Evolutionary conservation across 2,888 invertebrate species (phyloP).

Genomic region (Sylvicola cinctus): DNA sequence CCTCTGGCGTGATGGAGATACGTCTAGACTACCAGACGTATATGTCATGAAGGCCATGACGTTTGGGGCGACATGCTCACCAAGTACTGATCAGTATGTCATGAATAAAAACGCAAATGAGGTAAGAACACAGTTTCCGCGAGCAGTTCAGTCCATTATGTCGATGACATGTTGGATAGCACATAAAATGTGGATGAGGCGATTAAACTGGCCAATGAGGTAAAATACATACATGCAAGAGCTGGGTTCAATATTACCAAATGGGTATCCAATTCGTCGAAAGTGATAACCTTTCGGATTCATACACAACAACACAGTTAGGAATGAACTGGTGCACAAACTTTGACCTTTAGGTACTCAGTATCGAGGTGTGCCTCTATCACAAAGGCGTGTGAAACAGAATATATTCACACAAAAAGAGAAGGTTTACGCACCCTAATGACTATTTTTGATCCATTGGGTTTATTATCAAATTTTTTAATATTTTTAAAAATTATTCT

Average conservation of each 20-base stretch:
- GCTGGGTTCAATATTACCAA: conserved; percentile 8
- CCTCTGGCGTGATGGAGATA: too few relatives aligned
- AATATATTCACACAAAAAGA: too few relatives aligned
- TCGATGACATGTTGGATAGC: conserved; percentile 14
- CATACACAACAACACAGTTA: too few relatives aligned
- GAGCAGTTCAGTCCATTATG: conserved; percentile 12
- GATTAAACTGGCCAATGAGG: conserved; percentile 7
- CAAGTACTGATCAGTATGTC: too few relatives aligned
- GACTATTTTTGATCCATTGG: conserved; percentile 1
- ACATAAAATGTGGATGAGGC: conserved; percentile 10
- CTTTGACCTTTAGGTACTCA: too few relatives aligned
- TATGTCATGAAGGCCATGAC: conserved; percentile 10
- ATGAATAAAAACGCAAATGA: conserved; percentile 14
- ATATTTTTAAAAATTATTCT: background rate
- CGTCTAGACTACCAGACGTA: too few relatives aligned
- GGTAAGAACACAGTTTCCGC: conserved; percentile 8
- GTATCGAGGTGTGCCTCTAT: too few relatives aligned
- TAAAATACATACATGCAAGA: conserved; percentile 6
- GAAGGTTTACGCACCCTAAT: too few relatives aligned
- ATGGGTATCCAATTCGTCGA: conserved; percentile 13
- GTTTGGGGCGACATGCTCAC: conserved; percentile 10
- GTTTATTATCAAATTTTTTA: background rate
- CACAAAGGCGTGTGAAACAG: too few relatives aligned
- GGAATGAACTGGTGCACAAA: too few relatives aligned
- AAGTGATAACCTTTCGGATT: too few relatives aligned